Evolutionary conservation across 2,113 vertebrate species (phyloP), one percentile per base, ranked within the genome.

Genomic region (Cheilinus undulatus): DNA sequence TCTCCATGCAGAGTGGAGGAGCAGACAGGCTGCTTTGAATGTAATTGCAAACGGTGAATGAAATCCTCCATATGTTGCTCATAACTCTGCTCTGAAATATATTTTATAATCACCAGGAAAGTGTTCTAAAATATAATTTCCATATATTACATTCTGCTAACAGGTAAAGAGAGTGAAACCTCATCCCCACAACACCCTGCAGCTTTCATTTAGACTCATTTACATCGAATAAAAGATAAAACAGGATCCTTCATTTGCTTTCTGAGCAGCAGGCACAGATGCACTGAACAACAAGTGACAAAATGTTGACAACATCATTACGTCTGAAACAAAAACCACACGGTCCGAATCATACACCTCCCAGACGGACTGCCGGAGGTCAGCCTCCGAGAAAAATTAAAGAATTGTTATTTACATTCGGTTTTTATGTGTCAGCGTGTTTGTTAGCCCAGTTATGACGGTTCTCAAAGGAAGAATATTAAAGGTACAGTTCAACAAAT

Each of bases 41-140:
- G 77, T 57, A 73, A 83, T 62, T 64, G 54, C 63, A 54, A 80
- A 75, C 36, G 15, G 20, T 74, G 75, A 82, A 76, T 64, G 85
- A 79, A 88, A 80, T 65, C 52, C 77, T 61, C 67, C 69, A 40
- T 60, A 73, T 69, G 81, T 69, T 61, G 65, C 65, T 73, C 60
- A 63, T 74, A 75, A 76, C 66, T 45, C 67, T 14, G 26, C 53
- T 63, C 42, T 32, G 50, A 75, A 81, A 57, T 20, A 23, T n/a
- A 52, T 68, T 78, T 68, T 61, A 61, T 61, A 74, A 67, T 69
- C 27, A 30, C 1, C 23, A 24, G 40, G 49, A 68, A 64, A 64
- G 43, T 32, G 72, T 40, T 65, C 12, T 17, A 13, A 70, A 76
- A 60, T 28, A 71, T 42, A 36, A 62, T 71, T 71, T 80, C 62